Evolutionary conservation across 2,113 vertebrate genomes (phyloP), one percentile per base, ranked within the genome.

Genomic region (Ardeotis arabs): DNA sequence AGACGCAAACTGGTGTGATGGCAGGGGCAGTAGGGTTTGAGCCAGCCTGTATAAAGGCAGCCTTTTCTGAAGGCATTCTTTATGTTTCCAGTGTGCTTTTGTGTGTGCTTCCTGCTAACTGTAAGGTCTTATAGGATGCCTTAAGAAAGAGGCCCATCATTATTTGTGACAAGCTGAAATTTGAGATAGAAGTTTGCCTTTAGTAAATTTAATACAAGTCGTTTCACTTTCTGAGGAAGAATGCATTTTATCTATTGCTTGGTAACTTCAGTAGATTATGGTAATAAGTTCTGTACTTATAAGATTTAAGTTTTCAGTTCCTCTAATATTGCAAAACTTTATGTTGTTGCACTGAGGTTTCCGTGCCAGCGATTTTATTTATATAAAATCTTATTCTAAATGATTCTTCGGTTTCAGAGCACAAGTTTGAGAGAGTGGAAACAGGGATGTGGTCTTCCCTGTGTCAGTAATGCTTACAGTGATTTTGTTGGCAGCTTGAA

Each of bases 141-240:
- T 47, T 70, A 31, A 69, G 23, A 53, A 87, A 47, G 28, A 4
- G 28, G 28, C 9, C 14, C 3, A 2, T 20, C 0, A 0, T 62
- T 62, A 8, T 31, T 15, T 37, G 14, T 35, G 33, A 35, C 0
- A 1, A 84, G 14, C 31, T 76, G 21, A 28, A 73, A 58, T 49
- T 37, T 63, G 16, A 52, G 41, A 28, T 44, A 29, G 72, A 75
- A 83, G 20, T 53, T 7, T 79, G 33, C 19, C 21, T 52, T 67
- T 21, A 52, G n/a, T 74, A 64, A 41, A 70, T 24, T 4, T 11
- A 41, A 6, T 47, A 23, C 14, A 4, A 82, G n/a, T 28, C 29
- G 4, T 53, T 89, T 41, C 19, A 44, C 12, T 55, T 87, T 33
- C 14, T 4, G 8, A 59, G 21, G 24, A 70, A 70, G 12, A 9